Base-by-base conservation (phyloP, 2,113 vertebrate genomes). In the Oriolus oriolus region DNA sequence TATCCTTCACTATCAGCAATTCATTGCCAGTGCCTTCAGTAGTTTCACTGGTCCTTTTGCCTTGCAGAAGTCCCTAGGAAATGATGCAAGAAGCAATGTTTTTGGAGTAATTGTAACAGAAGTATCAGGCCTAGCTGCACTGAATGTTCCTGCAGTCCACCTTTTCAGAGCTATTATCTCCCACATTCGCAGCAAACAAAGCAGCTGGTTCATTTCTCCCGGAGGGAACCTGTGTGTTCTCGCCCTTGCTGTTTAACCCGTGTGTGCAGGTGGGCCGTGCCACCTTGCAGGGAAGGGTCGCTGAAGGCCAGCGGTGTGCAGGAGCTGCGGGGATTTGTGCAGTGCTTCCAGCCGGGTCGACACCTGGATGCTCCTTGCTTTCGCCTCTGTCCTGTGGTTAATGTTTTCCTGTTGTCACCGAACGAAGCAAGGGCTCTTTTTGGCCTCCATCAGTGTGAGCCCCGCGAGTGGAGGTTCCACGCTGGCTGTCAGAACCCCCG, bases 381-480 rank as follows among this genome's bases (percentile, higher is more conserved):
- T 64, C 28, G 10, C 42, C n/a, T 50, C 59, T 11, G 9, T 4
- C 0, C 12, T 1, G 2, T 2, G 33, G 39, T 71, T 49, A 16
- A 7, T n/a, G 15, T 41, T 52, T 41, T 23, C 15, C 12, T 26
- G 19, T 41, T 23, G 28, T 22, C 6, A 2, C 35, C 19, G 13
- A 70, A 33, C 0, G 6, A 27, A 30, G 44, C 22, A 7, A 9
- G 21, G 53, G 20, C 42, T 56, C 9, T 45, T n/a, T n/a, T n/a
- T n/a, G n/a, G 26, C 20, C 31, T 66, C 5, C 52, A 1, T 13
- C n/a, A 4, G 28, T 6, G 47, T 7, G 41, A 57, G 41, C 56
- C 44, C 41, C 2, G 0, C 0, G 0, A 14, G 87, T 45, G 52
- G 37, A 24, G 13, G 27, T 6, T 22, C 23, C 0, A 0, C 17